These are phyloP conservation scores for Heliocidaris erythrogramma DNA, from an alignment of 35 echinoderm and acorn worm species.

Conservation along the genomic window DNA sequence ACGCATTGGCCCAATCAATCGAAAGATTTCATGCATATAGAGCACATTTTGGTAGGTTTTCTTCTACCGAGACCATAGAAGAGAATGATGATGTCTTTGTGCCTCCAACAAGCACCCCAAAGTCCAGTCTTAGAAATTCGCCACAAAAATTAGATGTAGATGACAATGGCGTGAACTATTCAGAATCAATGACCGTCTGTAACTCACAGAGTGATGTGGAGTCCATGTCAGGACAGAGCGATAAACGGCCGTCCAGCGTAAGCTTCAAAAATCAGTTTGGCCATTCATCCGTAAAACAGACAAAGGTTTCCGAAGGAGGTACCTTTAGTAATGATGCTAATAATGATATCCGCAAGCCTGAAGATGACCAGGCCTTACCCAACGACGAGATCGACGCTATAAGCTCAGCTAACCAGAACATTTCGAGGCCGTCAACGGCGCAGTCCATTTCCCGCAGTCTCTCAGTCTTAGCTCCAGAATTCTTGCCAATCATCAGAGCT, in stretches of 20 bases:
- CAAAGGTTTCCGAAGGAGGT: not conserved
- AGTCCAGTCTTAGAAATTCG: not conserved
- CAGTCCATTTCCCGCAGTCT: not conserved
- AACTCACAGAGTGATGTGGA: not conserved
- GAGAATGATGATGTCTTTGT: conserved; percentile 5
- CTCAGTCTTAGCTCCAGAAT: not conserved
- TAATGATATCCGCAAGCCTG: not conserved
- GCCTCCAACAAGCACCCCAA: not conserved
- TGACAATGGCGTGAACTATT: not conserved
- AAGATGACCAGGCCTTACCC: not conserved
- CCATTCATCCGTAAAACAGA: not conserved
- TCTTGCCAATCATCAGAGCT: not conserved
- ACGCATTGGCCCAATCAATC: not conserved
- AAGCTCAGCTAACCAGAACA: not conserved
- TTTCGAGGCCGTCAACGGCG: not conserved
- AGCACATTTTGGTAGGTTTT: not conserved
- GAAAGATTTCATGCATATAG: conserved; percentile 4
- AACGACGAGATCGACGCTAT: not conserved
- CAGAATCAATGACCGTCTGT: not conserved
- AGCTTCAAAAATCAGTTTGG: not conserved
- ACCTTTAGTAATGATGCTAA: not conserved
- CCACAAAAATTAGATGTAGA: not conserved
- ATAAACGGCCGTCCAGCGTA: not conserved
- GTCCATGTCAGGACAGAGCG: not conserved
- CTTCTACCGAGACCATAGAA: not conserved